Percentiles rank a stretch among this genome's conserved stretches.
These are phyloP conservation scores for Zelostemma sp. DNA, from an alignment of 1,140 invertebrate species.

Conservation along the genomic window DNA sequence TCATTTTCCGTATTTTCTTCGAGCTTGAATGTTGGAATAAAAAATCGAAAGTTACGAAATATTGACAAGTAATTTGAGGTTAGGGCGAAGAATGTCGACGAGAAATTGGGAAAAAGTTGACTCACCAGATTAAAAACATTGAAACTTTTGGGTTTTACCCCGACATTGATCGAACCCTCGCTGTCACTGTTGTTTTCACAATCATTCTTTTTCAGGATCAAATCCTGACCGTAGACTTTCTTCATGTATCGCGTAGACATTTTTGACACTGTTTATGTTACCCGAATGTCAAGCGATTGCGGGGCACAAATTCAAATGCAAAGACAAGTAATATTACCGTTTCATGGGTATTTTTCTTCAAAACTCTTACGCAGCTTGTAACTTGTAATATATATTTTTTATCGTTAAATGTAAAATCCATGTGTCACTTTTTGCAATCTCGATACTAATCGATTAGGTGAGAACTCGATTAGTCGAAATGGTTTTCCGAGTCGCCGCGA, in stretches of 20 bases:
- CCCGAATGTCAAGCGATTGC: too few relatives aligned
- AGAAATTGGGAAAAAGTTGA: constrained; percentile 2
- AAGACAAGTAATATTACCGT: too few relatives aligned
- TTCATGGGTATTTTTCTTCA: too few relatives aligned
- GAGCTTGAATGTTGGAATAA: constrained; percentile 10
- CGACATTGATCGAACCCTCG: constrained; percentile 19
- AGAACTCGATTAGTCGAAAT: too few relatives aligned
- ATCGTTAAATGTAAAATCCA: too few relatives aligned
- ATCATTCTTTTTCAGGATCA: constrained; percentile 16
- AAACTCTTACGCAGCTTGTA: too few relatives aligned
- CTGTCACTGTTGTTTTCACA: constrained; percentile 22
- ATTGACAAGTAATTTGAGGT: constrained; percentile 3
- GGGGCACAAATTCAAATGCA: too few relatives aligned
- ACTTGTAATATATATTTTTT: too few relatives aligned
- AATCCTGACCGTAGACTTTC: constrained; percentile 27
- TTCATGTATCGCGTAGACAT: constrained; percentile 41
- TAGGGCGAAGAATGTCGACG: background rate
- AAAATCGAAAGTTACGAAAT: background rate
- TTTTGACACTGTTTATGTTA: too few relatives aligned
- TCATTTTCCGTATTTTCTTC: constrained; percentile 26
- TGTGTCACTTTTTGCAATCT: too few relatives aligned
- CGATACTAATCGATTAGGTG: too few relatives aligned
- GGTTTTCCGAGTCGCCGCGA: too few relatives aligned
- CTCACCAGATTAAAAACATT: constrained; percentile 37
- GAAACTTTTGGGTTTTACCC: constrained; percentile 31